Evolutionary conservation across 2,113 vertebrate genomes (phyloP).

Genomic region (Heloderma charlesbogerti): DNA sequence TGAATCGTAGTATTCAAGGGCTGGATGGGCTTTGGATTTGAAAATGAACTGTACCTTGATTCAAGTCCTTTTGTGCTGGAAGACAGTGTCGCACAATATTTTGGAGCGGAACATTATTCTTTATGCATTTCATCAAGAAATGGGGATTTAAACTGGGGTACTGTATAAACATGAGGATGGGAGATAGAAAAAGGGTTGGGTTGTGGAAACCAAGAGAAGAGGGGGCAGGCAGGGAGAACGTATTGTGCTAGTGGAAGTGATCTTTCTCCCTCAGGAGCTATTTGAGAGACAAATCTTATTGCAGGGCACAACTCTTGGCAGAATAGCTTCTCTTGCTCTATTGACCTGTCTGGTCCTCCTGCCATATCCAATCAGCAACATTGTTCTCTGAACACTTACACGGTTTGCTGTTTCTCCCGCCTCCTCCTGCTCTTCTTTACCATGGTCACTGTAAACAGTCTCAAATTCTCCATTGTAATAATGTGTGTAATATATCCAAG

Average conservation of each 20-base stretch:
- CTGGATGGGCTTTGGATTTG: background rate
- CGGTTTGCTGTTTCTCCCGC: constrained; percentile 9
- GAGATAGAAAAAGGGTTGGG: background rate
- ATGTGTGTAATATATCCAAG: constrained; percentile 42
- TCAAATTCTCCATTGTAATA: constrained; percentile 30
- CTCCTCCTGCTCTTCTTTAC: background rate
- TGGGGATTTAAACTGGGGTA: background rate
- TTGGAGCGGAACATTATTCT: background rate
- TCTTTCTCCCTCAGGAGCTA: constrained; percentile 12
- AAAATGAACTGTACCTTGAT: background rate
- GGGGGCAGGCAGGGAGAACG: background rate
- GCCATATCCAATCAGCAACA: constrained; percentile 48
- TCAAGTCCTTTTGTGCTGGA: background rate
- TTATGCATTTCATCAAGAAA: background rate
- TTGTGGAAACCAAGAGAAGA: background rate
- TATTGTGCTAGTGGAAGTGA: background rate
- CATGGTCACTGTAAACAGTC: constrained; percentile 40
- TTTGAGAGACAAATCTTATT: constrained; percentile 17
- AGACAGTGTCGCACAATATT: background rate
- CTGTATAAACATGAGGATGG: background rate
- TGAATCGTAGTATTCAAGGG: background rate
- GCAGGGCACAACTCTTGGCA: constrained; percentile 1
- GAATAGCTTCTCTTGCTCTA: constrained; percentile 34
- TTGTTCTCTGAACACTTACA: constrained; percentile 19
- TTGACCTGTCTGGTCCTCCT: constrained; percentile 42